Evolutionary conservation across 1,140 invertebrate genomes (phyloP), one percentile per base, ranked within the genome.

Genomic region (Harlomillsia oculata): DNA sequence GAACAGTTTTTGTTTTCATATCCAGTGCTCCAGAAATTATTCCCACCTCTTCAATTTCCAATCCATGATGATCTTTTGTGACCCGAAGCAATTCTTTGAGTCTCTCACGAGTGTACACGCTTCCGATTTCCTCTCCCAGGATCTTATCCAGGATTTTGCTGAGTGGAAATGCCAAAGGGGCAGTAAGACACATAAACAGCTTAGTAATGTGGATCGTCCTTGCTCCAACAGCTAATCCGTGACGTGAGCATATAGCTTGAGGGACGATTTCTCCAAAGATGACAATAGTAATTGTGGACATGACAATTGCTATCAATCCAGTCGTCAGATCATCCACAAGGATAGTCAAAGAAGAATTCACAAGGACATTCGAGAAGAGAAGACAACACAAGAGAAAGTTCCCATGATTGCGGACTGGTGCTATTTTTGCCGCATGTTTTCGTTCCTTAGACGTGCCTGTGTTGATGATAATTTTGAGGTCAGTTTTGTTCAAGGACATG

Each of bases 381-480:
- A 83, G 69, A 21, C 79, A 78, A 59, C 81, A 83, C 0, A 83
- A 69, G 2, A 83, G 67, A 67, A 78, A 79, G 67, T 83, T 83
- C 18, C 82, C 81, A 32, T 71, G 66, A 40, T 60, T 58, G 4
- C 62, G 44, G 1, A 80, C 69, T 2, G 78, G 76, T 20, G 74
- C 58, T 57, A 79, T 80, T 21, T 53, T 60, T 25, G 53, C n/a
- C 28, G 68, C 70, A 55, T 69, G 32, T 25, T 78, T 75, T 14
- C 78, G 66, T n/a, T 79, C 60, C 37, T 63, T 54, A 6, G 60
- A 51, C 8, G 62, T 62, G 2, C 69, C 68, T 58, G 71, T 72
- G 56, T 72, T 72, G 61, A 70, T 67, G 59, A 78, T 70, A 34
- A 78, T 72, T 63, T 75, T 71, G 13, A 82, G 66, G 65, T 82